Evolutionary conservation across 2,113 vertebrate species (phyloP), one percentile per base, ranked within the genome.

Genomic region (Aspidoscelis tigris): DNA sequence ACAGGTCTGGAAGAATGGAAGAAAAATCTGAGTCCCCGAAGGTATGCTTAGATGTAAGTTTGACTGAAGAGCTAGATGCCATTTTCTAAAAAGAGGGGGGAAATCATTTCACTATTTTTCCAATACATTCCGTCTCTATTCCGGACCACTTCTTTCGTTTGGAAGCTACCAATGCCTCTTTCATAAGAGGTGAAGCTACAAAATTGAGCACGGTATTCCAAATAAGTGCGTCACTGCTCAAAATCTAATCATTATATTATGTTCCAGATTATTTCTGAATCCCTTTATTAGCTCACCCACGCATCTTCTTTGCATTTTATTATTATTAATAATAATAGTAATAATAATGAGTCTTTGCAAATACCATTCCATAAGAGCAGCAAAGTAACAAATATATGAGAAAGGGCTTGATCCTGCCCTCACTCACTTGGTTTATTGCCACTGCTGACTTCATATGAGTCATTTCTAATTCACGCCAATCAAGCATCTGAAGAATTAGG

Each of bases 281-380:
- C 90, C 91, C 85, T 91, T 94, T 93, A 94, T 95, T 95, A 93
- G 91, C 80, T 90, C 93, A 89, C 94, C 94, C 94, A 95, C 94
- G 78, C 91, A 93, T 10, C 10, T 84, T 83, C 94, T 95, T 95
- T 94, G 92, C 94, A 95, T 95, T 92, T 93, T 94, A 33, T 33
- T 90, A 75, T 83, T 94, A 91, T 91, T n/a, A 89, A 91, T 91
- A 90, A 88, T 33, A 33, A 33, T 0, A 76, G 88, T 89, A n/a
- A 91, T 78, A 20, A 21, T 16, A 61, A 61, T 61, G 14, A 78
- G 88, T 89, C 84, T 87, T 91, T 89, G 69, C 91, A 92, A 89
- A 82, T 79, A 82, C 89, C 89, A 91, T 75, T 82, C 50, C 90
- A 20, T 41, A 87, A 94, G 86, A 88, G 75, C 78, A 88, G 85